Percentiles rank a stretch among this genome's conserved stretches.
phyloP scores from a whole-genome alignment of 2,113 vertebrate species.

The Galbula dea region DNA sequence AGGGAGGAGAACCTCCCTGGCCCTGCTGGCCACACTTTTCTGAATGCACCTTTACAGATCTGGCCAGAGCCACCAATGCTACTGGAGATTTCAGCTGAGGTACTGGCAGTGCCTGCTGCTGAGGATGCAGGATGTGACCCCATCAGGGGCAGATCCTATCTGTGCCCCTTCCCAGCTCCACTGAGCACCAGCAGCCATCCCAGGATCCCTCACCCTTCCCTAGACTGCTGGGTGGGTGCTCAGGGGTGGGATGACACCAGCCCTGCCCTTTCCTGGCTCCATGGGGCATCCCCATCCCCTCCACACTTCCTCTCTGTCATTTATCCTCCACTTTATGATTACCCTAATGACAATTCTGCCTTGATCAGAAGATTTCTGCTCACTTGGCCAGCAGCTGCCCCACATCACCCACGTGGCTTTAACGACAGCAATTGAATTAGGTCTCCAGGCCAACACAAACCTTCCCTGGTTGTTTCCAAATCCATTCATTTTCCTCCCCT shows the following conservation, averaged over 20 bases:
- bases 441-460: not conserved
- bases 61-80: not conserved
- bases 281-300: not conserved
- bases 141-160: not conserved
- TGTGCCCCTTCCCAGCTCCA: not conserved
- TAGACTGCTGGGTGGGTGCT: rapidly evolving
- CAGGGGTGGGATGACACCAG: rapidly evolving
- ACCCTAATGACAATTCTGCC: not conserved
- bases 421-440: constrained; percentile 37
- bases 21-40: too few species aligned
- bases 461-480: constrained; percentile 35
- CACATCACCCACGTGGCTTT: not conserved
- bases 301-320: not conserved
- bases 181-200: rapidly evolving
- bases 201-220: not conserved
- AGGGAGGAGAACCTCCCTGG: too few species aligned
- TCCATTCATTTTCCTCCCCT: not conserved
- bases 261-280: not conserved
- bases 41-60: too few species aligned
- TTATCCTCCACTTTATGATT: not conserved
- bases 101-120: not conserved
- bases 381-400: not conserved
- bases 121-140: not conserved
- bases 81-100: not conserved
- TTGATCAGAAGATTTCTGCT: constrained; percentile 24